Evolutionary conservation across 1,140 invertebrate species (phyloP), one percentile per base, ranked within the genome.

Genomic region (Druon quercuslanigerum): DNA sequence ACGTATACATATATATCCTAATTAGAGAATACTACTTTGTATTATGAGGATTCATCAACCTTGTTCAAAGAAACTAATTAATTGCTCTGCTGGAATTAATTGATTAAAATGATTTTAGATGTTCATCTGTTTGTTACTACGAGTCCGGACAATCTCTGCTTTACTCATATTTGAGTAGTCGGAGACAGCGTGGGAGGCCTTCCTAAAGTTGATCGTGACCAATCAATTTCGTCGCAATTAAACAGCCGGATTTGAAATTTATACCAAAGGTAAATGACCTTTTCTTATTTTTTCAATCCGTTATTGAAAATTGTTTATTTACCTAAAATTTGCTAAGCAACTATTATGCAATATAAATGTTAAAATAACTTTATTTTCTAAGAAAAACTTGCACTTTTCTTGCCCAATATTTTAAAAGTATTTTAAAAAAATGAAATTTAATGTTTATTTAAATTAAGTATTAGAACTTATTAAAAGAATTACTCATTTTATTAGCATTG

Each of bases 181-280:
- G 52, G 76, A 81, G 81, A 81, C 82, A 78, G 81, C 79, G 81
- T 87, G 81, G 85, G 83, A 81, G 83, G 82, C 82, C 80, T 75
- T 54, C 17, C 74, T 80, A 80, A 86, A 82, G 80, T 86, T 71
- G 66, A 81, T 87, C 82, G 83, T 86, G 85, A 87, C 87, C 74
- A 87, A 88, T 85, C 85, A 82, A 86, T 88, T 79, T 52, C 76
- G 79, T 79, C 71, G 78, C 77, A 82, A 88, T 87, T 87, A 87
- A 88, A 87, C 85, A 87, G 86, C 83, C 83, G 2, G 83, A 75
- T 75, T 83, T 84, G 72, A 83, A 88, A 87, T 88, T 85, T 84
- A 82, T 79, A 76, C 73, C 79, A 76, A 76, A 73, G 76, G 81
- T 77, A 76, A 83, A 79, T 78, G 79, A 83, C 77, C 76, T 60